These are phyloP conservation scores for Caenorhabditis zanzibari DNA, from an alignment of 2,888 invertebrate genomes.

Conservation along the genomic window DNA sequence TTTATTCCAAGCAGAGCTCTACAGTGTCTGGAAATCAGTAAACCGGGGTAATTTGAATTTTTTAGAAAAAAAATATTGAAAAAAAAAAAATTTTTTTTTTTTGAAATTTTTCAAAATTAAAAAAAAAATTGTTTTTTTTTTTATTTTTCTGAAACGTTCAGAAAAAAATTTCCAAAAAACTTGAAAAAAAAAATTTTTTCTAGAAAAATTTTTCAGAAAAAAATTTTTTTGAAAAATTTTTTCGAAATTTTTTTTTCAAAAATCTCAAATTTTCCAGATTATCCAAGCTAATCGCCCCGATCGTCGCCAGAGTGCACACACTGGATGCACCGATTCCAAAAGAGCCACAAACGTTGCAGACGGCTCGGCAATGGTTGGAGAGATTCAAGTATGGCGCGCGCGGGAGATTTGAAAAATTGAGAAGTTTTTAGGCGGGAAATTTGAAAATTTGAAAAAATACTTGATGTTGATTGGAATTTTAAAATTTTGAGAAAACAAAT, in stretches of 20 bases:
- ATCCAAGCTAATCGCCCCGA: conserved; percentile 91
- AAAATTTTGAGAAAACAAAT: not conserved
- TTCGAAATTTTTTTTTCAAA: not conserved
- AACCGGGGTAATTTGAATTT: conserved; percentile 85
- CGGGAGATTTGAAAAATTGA: not conserved
- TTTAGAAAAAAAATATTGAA: not conserved
- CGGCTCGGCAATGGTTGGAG: conserved; percentile 86
- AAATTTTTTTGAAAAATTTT: not conserved
- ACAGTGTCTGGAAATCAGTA: conserved; percentile 89
- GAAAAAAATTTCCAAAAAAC: too few relatives aligned
- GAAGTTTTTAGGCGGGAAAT: not conserved
- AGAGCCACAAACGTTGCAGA: conserved; percentile 96
- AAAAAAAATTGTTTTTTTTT: too few relatives aligned
- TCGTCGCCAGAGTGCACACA: conserved; percentile 94
- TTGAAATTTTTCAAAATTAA: not conserved
- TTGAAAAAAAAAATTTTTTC: too few relatives aligned
- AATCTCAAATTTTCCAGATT: conserved; percentile 55
- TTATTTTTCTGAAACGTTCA: too few relatives aligned
- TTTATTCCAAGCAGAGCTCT: conserved; percentile 90
- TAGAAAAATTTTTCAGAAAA: too few relatives aligned
- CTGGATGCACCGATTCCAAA: conserved; percentile 94
- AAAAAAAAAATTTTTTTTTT: too few relatives aligned
- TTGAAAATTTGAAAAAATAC: not conserved
- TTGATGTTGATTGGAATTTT: not conserved
- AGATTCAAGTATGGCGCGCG: conserved; percentile 43